A percentile compares a stretch with the other conserved stretches of the same genome.
Conservation (phyloP, 2,888 invertebrate species). For the Malthinus seriepunctatus region DNA sequence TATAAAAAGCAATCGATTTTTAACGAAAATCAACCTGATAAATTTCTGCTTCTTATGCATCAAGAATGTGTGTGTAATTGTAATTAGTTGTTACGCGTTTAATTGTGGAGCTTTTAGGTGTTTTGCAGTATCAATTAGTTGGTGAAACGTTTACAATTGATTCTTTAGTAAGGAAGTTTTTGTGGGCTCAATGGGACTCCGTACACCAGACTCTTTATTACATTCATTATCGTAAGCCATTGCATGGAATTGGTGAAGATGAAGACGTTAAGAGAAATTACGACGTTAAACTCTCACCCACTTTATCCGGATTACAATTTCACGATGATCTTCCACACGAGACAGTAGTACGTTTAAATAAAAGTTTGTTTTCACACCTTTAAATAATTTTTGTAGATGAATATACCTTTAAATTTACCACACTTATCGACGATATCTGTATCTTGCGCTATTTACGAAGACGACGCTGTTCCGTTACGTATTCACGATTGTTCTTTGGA, state of each 20-base stretch:
- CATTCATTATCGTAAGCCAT: constrained; percentile 76
- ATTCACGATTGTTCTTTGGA: constrained; percentile 83
- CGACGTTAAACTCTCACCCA: constrained; percentile 67
- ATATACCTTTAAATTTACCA: constrained; percentile 82
- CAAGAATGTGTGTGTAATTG: constrained; percentile 68
- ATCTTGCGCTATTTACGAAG: constrained; percentile 74
- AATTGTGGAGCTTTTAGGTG: constrained; percentile 42
- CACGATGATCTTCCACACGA: constrained; percentile 86
- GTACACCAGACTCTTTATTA: constrained; percentile 79
- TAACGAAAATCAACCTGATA: constrained; percentile 58
- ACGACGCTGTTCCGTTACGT: constrained; percentile 77
- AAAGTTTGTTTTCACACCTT: constrained; percentile 28
- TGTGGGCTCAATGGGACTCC: constrained; percentile 89
- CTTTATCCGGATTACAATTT: constrained; percentile 82
- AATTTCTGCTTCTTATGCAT: constrained; percentile 75
- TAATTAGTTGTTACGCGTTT: constrained; percentile 20
- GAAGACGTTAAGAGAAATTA: constrained; percentile 64
- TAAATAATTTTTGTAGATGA: constrained; percentile 62
- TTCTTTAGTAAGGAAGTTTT: constrained; percentile 68
- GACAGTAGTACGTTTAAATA: constrained; percentile 68
- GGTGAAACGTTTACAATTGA: constrained; percentile 50
- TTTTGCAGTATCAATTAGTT: constrained; percentile 50
- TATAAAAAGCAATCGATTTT: constrained; percentile 60
- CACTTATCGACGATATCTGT: constrained; percentile 61
- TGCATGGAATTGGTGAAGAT: constrained; percentile 67